Conservation (phyloP, 2,797 vertebrate genomes). For the Fringilla coelebs region DNA sequence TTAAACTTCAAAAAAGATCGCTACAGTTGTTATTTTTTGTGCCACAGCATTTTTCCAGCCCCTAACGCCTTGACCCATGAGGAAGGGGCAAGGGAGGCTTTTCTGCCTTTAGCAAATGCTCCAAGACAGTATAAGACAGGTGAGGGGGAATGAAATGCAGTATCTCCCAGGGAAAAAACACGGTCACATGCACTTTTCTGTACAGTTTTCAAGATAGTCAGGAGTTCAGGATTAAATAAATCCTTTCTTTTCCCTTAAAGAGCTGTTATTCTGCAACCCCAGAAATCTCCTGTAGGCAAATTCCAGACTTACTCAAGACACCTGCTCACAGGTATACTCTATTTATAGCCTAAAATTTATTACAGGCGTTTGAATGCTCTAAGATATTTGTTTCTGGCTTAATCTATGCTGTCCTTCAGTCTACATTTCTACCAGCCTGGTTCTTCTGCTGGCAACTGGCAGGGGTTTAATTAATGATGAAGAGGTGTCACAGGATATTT, state of each 20-base stretch:
- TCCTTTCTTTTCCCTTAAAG: background rate
- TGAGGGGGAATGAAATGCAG: slow-evolving; percentile 14
- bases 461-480: slow-evolving; percentile 64
- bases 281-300: background rate
- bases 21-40: background rate
- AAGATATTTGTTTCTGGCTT: background rate
- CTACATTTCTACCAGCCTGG: background rate
- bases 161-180: background rate
- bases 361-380: background rate
- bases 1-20: background rate
- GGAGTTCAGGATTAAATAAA: no score
- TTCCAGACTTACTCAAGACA: background rate
- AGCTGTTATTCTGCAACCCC: background rate
- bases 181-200: background rate
- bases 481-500: slow-evolving; percentile 15
- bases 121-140: background rate
- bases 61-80: background rate
- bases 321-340: background rate
- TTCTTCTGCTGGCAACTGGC: background rate
- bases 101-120: background rate
- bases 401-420: background rate
- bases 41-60: background rate
- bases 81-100: background rate
- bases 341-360: background rate
- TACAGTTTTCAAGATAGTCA: background rate